Percentiles rank a stretch among this genome's conserved stretches.
These are phyloP conservation scores for Natrix natrix DNA, from an alignment of 2,797 vertebrate species.

Conservation along the genomic window DNA sequence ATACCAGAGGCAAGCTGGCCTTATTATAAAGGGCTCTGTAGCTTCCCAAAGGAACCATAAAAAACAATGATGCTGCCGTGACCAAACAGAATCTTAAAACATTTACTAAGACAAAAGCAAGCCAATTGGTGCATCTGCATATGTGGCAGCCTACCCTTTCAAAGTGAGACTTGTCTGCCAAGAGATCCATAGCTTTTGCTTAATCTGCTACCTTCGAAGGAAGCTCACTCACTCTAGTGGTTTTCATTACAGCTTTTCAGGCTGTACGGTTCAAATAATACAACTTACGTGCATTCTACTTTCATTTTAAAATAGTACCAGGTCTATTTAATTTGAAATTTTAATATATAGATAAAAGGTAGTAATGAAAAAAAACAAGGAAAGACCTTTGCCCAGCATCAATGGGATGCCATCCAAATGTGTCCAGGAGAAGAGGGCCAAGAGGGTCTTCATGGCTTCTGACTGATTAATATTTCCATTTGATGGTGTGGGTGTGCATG, in stretches of 20 bases:
- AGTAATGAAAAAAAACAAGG: not conserved
- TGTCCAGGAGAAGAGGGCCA: not conserved
- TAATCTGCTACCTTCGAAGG: not conserved
- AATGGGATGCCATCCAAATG: not conserved
- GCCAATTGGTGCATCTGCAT: not conserved
- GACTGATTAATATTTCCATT: not conserved
- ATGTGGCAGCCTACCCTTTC: not conserved
- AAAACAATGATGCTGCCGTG: not conserved
- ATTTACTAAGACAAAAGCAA: not conserved
- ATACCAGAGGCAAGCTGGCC: constrained; percentile 12
- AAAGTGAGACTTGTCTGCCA: not conserved
- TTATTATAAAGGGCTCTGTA: not conserved
- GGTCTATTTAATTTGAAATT: not conserved
- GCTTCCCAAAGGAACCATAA: constrained; percentile 1
- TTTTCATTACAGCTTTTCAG: not conserved
- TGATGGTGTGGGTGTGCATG: not conserved
- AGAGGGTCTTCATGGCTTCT: not conserved
- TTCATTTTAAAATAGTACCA: not conserved
- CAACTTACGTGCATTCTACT: not conserved
- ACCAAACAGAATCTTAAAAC: constrained; percentile 3
- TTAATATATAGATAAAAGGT: not conserved
- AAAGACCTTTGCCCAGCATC: not conserved
- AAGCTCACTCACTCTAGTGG: not conserved
- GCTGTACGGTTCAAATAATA: not conserved
- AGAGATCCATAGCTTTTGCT: not conserved